Evolutionary conservation across 2,888 invertebrate species (phyloP), one percentile per base, ranked within the genome.

Genomic region (Xestia xanthographa): DNA sequence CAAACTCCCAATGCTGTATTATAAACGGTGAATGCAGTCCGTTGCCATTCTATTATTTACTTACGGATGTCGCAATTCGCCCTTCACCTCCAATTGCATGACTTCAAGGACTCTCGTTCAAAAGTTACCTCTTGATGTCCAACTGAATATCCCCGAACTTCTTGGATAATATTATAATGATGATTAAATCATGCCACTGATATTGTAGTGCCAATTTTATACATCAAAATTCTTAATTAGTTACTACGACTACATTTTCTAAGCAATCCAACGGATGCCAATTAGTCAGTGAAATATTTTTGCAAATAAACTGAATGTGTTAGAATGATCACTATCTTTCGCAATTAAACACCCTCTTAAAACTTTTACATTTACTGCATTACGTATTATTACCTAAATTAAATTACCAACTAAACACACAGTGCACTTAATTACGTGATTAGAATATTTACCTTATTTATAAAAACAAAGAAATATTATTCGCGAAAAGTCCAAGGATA

Each of bases 401-500:
- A 43, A 43, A 70, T 58, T 56, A 79, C 17, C 26, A 48, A 66
- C 11, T 56, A 48, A 83, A 63, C 45, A 67, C 58, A 62, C 29
- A 45, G 56, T 56, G 14, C 53, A 48, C 43, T 26, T 53, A 41
- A 53, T 43, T 41, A n/a, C 14, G 29, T 45, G 2, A 75, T 70
- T 50, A 67, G 20, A 53, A 62, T 34, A 70, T 72, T 41, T 41
- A 72, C 48, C 8, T 34, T 8, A 41, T 67, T 80, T 38, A 26
- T 3, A 5, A 60, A 56, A 53, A 48, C 50, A 58, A 66, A 58
- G 20, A 67, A 62, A 48, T n/a, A n/a, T 5, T 26, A 65, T 38
- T 66, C n/a, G 58, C 38, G 20, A 70, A 76, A 77, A 60, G 0
- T 66, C 69, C 86, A 86, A 85, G 86, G 60, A 73, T 60, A 48